phyloP scores from a whole-genome alignment of 1,140 invertebrate species.

The Drosophila rufa region DNA sequence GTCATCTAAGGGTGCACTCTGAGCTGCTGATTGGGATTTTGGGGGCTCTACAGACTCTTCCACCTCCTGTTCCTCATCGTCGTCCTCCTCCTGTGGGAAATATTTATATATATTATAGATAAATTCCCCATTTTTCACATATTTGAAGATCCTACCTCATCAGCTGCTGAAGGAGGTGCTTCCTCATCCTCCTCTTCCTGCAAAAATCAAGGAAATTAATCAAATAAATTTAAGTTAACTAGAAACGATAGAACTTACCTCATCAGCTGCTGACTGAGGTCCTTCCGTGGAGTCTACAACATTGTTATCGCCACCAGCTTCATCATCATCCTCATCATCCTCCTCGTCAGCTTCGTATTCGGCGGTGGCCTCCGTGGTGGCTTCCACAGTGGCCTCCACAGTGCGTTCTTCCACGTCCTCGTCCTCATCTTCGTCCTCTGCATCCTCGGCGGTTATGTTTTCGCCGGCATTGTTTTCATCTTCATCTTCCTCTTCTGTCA shows the following conservation, averaged over 20 bases:
- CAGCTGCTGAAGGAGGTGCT: background rate
- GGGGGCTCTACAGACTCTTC: conserved; percentile 51
- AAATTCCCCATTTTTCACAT: fast-evolving
- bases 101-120: background rate
- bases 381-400: conserved; percentile 70
- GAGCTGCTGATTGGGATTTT: conserved; percentile 29
- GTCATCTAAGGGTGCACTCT: conserved; percentile 36
- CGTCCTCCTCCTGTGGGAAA: conserved; percentile 37
- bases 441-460: conserved; percentile 78
- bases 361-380: conserved; percentile 49
- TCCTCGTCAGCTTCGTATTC: conserved; percentile 64
- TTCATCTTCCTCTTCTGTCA: conserved; percentile 64
- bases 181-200: conserved; percentile 17
- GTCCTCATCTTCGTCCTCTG: conserved; percentile 84
- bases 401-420: conserved; percentile 76
- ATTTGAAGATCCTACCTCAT: background rate
- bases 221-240: background rate
- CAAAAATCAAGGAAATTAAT: no score
- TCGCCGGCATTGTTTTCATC: conserved; percentile 82
- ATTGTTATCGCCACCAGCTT: conserved; percentile 27
- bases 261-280: conserved; percentile 27
- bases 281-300: conserved; percentile 40
- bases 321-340: conserved; percentile 48
- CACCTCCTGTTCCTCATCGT: conserved; percentile 49
- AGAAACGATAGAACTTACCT: conserved; percentile 48